These are phyloP conservation scores for Sinocyclocheilus maitianheensis DNA, from an alignment of 2,113 vertebrate genomes.

Conservation along the genomic window DNA sequence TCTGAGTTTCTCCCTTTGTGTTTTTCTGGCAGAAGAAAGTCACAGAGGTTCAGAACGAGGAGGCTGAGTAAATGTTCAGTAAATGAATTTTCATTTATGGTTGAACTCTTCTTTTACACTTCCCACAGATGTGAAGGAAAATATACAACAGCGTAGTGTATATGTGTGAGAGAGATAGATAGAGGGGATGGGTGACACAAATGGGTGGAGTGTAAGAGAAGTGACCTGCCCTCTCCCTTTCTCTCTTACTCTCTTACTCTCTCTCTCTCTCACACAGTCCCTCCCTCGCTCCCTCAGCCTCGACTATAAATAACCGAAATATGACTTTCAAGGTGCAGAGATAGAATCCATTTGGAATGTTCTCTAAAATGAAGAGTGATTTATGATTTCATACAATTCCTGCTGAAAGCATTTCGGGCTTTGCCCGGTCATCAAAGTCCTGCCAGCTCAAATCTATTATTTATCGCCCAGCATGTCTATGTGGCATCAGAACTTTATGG, in stretches of 20 bases:
- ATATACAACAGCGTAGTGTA: neutral
- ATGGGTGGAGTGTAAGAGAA: constrained; percentile 38
- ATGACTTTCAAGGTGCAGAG: constrained; percentile 87
- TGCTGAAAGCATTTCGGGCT: constrained; percentile 81
- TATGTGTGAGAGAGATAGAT: constrained; percentile 25
- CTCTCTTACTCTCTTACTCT: constrained; percentile 1
- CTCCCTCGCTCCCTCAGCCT: constrained; percentile 69
- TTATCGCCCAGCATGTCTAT: constrained; percentile 80
- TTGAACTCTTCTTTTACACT: neutral
- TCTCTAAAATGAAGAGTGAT: constrained; percentile 85
- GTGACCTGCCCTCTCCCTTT: constrained; percentile 26
- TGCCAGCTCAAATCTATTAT: constrained; percentile 81
- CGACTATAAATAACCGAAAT: constrained; percentile 86
- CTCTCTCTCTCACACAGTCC: constrained; percentile 52
- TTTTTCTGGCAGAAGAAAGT: neutral
- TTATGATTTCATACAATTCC: constrained; percentile 87
- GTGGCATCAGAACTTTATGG: constrained; percentile 77
- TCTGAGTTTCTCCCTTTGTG: neutral
- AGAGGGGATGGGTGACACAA: constrained; percentile 37
- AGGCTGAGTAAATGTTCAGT: neutral
- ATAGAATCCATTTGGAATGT: constrained; percentile 84
- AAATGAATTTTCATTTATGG: neutral
- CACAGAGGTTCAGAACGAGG: neutral
- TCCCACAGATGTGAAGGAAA: neutral
- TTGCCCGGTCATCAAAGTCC: constrained; percentile 85